A percentile compares a stretch with the other conserved stretches of the same genome.
Conservation (phyloP, 1,140 invertebrate species). For the Notospermus geniculatus region DNA sequence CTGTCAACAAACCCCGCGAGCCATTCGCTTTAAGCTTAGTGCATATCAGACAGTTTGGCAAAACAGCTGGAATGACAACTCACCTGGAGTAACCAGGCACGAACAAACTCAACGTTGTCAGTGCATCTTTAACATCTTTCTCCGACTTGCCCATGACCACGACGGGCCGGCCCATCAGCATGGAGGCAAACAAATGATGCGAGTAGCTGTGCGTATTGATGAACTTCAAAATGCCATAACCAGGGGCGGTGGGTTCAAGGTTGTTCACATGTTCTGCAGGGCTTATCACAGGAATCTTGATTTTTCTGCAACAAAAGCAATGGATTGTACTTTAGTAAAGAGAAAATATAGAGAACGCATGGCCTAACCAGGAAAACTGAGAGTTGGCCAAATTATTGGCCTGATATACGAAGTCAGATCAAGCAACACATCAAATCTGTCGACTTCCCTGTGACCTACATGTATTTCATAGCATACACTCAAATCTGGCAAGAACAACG, state of each 20-base stretch:
- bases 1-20: too few relatives aligned
- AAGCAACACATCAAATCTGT: too few relatives aligned
- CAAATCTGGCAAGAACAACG: too few relatives aligned
- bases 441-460: too few relatives aligned
- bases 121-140: conserved; percentile 31
- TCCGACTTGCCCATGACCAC: conserved; percentile 36
- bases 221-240: conserved; percentile 33
- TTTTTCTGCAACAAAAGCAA: neutral
- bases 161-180: conserved; percentile 43
- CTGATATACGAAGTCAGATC: too few relatives aligned
- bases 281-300: conserved; percentile 7
- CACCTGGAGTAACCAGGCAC: conserved; percentile 40
- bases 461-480: too few relatives aligned
- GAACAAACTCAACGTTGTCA: conserved; percentile 39
- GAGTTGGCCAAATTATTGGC: too few relatives aligned
- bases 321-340: too few relatives aligned
- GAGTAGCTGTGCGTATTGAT: conserved; percentile 29
- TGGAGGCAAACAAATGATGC: conserved; percentile 33
- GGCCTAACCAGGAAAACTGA: too few relatives aligned
- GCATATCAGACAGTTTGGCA: too few relatives aligned
- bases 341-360: too few relatives aligned
- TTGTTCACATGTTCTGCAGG: conserved; percentile 8
- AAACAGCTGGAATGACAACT: neutral
- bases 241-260: conserved; percentile 20
- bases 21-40: too few relatives aligned